Conservation (phyloP, 23 tunicate species). For the Ciona savignyi region DNA sequence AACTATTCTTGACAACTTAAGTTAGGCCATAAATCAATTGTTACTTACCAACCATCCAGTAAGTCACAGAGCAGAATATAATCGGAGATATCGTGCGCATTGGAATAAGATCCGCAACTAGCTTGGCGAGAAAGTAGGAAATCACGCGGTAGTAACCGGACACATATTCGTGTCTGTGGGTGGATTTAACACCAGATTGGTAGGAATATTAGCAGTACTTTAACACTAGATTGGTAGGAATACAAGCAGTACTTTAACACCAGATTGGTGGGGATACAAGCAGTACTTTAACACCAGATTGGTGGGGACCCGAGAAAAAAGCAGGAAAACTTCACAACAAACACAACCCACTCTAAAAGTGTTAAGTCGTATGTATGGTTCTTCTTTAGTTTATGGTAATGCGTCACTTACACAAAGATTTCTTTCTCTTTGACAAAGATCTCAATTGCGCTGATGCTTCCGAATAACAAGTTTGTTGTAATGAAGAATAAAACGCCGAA, state of each 20-base stretch:
- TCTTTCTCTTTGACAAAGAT: slow-evolving; percentile 75
- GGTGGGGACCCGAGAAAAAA: too few species aligned
- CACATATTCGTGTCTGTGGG: slow-evolving; percentile 65
- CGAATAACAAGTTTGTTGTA: slow-evolving; percentile 75
- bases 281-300: too few species aligned
- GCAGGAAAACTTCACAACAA: too few species aligned
- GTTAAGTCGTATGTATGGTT: too few species aligned
- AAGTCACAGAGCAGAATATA: slow-evolving; percentile 69
- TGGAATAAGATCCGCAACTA: slow-evolving; percentile 80
- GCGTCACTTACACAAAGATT: slow-evolving; percentile 80
- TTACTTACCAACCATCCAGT: slow-evolving; percentile 98
- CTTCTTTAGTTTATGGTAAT: too few species aligned
- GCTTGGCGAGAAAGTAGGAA: slow-evolving; percentile 67
- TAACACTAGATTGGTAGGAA: too few species aligned
- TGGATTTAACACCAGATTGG: too few species aligned
- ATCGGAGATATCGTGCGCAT: slow-evolving; percentile 80
- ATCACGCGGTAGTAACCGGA: slow-evolving; percentile 88
- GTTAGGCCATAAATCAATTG: neutral
- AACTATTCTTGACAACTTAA: too few species aligned
- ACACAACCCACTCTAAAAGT: too few species aligned
- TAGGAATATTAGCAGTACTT: too few species aligned
- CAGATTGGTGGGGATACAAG: too few species aligned
- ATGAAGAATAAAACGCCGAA: slow-evolving; percentile 89
- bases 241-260: too few species aligned
- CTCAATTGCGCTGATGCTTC: slow-evolving; percentile 75